Conservation (phyloP, 2,888 invertebrate genomes). For the Rotaria socialis region DNA sequence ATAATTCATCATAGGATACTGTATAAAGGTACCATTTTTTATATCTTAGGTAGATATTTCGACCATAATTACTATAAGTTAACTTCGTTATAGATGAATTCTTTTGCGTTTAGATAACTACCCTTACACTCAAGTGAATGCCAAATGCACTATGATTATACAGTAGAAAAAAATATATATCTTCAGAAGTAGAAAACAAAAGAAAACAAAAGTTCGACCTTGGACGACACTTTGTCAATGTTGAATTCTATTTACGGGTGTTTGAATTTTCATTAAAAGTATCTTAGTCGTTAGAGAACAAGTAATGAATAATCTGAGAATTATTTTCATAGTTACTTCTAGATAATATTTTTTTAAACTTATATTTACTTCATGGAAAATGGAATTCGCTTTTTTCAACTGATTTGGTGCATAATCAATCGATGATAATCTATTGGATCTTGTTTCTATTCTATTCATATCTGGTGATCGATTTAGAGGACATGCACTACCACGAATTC, state of each 20-base stretch:
- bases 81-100: too few relatives aligned
- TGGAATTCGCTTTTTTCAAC: not conserved
- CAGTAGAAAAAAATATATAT: not conserved
- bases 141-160: not conserved
- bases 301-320: not conserved
- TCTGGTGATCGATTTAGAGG: not conserved
- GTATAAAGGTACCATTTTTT: too few relatives aligned
- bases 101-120: too few relatives aligned
- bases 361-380: not conserved
- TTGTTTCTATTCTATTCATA: not conserved
- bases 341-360: not conserved
- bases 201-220: not conserved
- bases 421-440: not conserved
- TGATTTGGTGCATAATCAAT: not conserved
- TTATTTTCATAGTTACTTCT: not conserved
- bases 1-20: too few relatives aligned
- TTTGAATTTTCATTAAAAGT: not conserved
- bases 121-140: too few relatives aligned
- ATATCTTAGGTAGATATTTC: too few relatives aligned
- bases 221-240: not conserved
- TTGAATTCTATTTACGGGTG: not conserved
- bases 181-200: not conserved
- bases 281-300: not conserved
- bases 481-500: not conserved
- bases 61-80: too few relatives aligned